Evolutionary conservation across 2,113 vertebrate genomes (phyloP).

Genomic region (Eidolon helvum): DNA sequence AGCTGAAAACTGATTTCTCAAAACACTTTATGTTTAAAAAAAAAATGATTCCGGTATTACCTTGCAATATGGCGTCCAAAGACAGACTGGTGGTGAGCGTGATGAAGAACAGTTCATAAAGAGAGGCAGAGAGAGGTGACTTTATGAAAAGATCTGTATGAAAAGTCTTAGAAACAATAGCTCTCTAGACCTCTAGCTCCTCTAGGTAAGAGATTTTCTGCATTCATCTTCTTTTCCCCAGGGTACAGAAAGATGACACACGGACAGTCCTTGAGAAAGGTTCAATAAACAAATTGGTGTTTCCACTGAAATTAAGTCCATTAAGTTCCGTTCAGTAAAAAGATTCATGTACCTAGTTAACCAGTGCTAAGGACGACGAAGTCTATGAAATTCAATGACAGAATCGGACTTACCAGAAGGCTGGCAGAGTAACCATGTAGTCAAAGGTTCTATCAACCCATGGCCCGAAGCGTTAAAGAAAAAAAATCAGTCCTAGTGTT

Average conservation of each 20-base stretch:
- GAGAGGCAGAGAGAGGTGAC: neutral
- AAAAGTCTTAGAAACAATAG: neutral
- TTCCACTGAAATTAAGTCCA: neutral
- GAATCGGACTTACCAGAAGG: neutral
- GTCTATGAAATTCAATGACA: neutral
- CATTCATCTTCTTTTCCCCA: neutral
- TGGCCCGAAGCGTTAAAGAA: neutral
- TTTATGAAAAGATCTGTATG: neutral
- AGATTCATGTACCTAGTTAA: neutral
- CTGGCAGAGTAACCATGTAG: neutral
- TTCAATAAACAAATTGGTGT: neutral
- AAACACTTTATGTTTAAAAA: neutral
- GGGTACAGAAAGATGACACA: neutral
- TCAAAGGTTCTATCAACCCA: neutral
- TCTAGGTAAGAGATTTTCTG: neutral
- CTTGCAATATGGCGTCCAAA: neutral
- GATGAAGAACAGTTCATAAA: neutral
- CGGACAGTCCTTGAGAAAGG: neutral
- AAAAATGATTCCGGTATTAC: neutral
- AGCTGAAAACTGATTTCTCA: neutral
- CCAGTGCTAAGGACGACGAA: neutral
- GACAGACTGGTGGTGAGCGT: neutral
- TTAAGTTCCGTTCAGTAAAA: neutral
- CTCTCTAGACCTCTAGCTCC: neutral
- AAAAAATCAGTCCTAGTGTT: neutral